phyloP scores from a whole-genome alignment of 1,140 invertebrate genomes.

The Thaumatotibia leucotreta region DNA sequence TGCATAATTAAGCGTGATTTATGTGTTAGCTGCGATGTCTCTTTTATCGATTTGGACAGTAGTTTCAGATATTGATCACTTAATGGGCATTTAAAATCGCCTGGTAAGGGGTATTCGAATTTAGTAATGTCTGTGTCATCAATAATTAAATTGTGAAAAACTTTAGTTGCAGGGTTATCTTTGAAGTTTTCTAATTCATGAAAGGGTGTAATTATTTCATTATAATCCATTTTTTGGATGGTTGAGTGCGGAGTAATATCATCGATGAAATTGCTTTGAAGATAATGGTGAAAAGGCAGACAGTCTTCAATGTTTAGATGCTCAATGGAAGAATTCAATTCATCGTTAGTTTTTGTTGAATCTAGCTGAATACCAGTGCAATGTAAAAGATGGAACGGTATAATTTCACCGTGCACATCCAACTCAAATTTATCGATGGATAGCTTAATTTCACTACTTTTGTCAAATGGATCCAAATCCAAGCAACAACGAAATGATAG shows the following conservation, averaged over 20 bases:
- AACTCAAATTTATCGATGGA: not conserved
- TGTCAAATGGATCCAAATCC: not conserved
- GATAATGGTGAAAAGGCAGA: not conserved
- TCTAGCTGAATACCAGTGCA: not conserved
- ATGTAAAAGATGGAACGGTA: not conserved
- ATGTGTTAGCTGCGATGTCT: not conserved
- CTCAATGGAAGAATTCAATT: not conserved
- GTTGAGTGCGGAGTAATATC: not conserved
- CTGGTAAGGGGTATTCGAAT: not conserved
- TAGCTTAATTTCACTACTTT: not conserved
- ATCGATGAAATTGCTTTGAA: not conserved
- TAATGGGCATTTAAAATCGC: not conserved
- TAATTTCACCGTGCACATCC: not conserved
- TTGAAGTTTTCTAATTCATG: not conserved
- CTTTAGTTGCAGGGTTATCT: not conserved
- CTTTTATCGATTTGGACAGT: not conserved
- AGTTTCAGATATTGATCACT: not conserved
- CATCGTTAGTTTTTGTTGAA: not conserved
- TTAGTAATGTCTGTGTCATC: not conserved
- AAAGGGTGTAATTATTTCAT: not conserved
- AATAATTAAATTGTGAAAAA: not conserved
- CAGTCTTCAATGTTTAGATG: not conserved
- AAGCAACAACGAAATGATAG: not conserved
- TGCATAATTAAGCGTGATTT: not conserved
- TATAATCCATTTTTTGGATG: not conserved